Base-by-base conservation (phyloP, 2,113 vertebrate species). In the Terrapene triunguis region DNA sequence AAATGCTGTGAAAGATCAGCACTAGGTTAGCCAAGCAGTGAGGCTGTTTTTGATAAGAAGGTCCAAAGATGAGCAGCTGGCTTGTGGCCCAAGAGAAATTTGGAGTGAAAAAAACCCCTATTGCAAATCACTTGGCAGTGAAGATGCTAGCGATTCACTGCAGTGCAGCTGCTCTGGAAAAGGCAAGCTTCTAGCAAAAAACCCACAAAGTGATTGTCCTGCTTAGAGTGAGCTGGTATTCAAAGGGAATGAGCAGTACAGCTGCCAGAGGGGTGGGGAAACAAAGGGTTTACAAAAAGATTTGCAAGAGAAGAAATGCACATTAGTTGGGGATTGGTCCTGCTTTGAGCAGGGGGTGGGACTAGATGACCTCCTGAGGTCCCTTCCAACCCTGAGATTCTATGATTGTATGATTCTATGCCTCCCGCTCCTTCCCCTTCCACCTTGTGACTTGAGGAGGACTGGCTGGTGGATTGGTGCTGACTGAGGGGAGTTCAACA, bases 61-160 rank as follows among this genome's bases (percentile, higher is more conserved):
- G 54, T 32, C 69, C 87, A 16, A 53, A 91, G 74, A 47, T 4
- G 82, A 53, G 72, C 35, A 55, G 44, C 22, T 59, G 83, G 54
- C 50, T 4, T 0, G 0, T 89, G 35, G 82, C 47, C 80, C 84
- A 74, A 1, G 14, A 44, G 78, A 6, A 0, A 0, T 25, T 19
- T 24, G 5, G 4, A 0, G 0, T 44, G 62, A 8, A 53, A 38
- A 50, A 69, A 69, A 10, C 2, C 12, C 19, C 6, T 51, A 1
- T 1, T 51, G 32, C 10, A 3, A 1, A 4, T 25, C 29, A 29
- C 11, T 74, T 55, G 19, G 55, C 79, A 80, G 85, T 42, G 72
- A 86, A 48, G 55, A 35, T 65, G 59, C 32, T 65, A 65, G 14
- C 4, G 7, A 65, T 32, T n/a, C 32, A 69, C 32, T 65, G 32